Conservation (phyloP, 2,797 vertebrate genomes). For the Anas flavirostris region DNA sequence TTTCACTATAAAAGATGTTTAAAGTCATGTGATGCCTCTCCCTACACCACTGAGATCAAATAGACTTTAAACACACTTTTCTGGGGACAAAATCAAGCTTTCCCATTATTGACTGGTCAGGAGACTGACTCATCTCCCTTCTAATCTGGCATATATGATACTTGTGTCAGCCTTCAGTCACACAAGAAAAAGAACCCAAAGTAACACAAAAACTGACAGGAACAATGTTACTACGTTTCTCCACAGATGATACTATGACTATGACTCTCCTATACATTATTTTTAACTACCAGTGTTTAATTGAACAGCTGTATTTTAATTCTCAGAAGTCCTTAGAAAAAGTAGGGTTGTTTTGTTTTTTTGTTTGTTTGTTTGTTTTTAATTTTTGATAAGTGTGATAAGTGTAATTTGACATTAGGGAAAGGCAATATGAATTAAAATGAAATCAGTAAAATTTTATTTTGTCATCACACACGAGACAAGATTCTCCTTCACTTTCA, state of each 20-base stretch:
- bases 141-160: neutral
- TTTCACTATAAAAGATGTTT: neutral
- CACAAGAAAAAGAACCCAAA: neutral
- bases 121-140: neutral
- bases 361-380: neutral
- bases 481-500: neutral
- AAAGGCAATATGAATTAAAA: constrained; percentile 11
- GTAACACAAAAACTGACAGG: neutral
- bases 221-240: neutral
- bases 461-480: neutral
- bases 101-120: neutral
- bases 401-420: neutral
- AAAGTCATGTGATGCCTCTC: neutral
- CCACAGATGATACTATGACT: neutral
- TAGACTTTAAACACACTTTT: neutral
- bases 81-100: neutral
- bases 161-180: neutral
- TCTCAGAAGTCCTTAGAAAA: neutral
- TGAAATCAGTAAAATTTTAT: neutral
- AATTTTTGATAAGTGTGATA: neutral
- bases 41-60: neutral
- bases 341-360: neutral
- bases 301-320: neutral
- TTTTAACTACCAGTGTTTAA: neutral
- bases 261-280: neutral